phyloP scores from a whole-genome alignment of 2,113 vertebrate genomes.

The Otis tarda region DNA sequence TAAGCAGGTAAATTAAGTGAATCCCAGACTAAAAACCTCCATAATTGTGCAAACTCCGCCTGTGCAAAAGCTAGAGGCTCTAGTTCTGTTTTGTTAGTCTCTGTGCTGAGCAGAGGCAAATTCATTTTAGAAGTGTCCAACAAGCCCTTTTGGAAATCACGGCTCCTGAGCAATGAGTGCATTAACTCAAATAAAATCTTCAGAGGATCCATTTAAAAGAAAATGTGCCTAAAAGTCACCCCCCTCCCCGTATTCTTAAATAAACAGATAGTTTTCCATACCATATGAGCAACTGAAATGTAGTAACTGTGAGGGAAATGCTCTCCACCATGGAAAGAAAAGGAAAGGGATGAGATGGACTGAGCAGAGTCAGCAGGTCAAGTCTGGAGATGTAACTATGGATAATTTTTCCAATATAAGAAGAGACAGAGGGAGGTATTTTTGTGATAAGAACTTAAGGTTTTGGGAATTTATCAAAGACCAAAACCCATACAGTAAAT shows the following conservation, averaged over 20 bases:
- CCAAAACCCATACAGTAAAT: conserved; percentile 1
- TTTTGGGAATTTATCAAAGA: not conserved
- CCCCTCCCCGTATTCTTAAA: not conserved
- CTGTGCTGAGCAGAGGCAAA: not conserved
- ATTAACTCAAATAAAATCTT: not conserved
- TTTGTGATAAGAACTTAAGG: not conserved
- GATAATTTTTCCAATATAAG: not conserved
- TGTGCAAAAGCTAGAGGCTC: not conserved
- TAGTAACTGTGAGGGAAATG: not conserved
- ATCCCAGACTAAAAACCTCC: not conserved
- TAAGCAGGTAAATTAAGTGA: not conserved
- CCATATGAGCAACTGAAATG: not conserved
- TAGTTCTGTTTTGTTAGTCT: not conserved
- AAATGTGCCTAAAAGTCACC: not conserved
- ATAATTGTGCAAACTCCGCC: not conserved
- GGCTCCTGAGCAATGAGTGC: not conserved
- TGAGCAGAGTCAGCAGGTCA: not conserved
- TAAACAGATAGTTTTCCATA: not conserved
- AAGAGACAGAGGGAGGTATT: not conserved
- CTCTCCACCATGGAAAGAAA: not conserved
- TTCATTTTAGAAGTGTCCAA: not conserved
- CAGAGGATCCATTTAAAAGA: not conserved
- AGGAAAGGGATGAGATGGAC: not conserved
- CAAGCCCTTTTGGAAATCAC: not conserved
- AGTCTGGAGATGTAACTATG: not conserved